Percentiles rank a stretch among this genome's conserved stretches.
These are phyloP conservation scores for Sipha maydis DNA, from an alignment of 2,888 invertebrate species.

Conservation along the genomic window DNA sequence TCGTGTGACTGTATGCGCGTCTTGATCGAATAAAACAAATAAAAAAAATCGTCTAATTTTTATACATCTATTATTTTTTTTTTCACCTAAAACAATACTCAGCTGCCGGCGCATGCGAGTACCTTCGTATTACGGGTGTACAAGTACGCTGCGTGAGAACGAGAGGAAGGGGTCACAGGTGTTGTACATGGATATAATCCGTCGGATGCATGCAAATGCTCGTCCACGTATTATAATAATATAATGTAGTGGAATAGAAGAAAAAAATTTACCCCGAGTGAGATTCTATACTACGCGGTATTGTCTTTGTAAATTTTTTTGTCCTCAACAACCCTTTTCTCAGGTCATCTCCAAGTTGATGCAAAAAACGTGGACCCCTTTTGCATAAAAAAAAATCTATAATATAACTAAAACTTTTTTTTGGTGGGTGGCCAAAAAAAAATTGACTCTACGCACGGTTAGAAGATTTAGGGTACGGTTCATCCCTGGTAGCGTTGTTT, in stretches of 20 bases:
- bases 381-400: constrained; percentile 39
- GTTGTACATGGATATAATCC: constrained; percentile 58
- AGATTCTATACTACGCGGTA: constrained; percentile 51
- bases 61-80: constrained; percentile 42
- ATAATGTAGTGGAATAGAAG: constrained; percentile 46
- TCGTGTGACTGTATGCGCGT: constrained; percentile 38
- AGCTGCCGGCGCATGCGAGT: constrained; percentile 43
- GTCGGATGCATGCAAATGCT: constrained; percentile 61
- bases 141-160: constrained; percentile 56
- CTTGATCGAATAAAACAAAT: not conserved
- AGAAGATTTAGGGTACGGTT: constrained; percentile 13
- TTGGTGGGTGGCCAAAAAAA: constrained; percentile 35
- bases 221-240: constrained; percentile 49
- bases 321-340: constrained; percentile 59
- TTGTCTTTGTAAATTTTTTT: constrained; percentile 61
- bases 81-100: constrained; percentile 60
- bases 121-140: not conserved
- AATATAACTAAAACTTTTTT: constrained; percentile 44
- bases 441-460: constrained; percentile 49
- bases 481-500: constrained; percentile 32
- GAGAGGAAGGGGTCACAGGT: constrained; percentile 57
- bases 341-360: constrained; percentile 53
- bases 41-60: constrained; percentile 59
- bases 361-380: constrained; percentile 56
- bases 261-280: constrained; percentile 59